Base-by-base conservation (phyloP, 2,888 invertebrate genomes). In the Allygus modestus region DNA sequence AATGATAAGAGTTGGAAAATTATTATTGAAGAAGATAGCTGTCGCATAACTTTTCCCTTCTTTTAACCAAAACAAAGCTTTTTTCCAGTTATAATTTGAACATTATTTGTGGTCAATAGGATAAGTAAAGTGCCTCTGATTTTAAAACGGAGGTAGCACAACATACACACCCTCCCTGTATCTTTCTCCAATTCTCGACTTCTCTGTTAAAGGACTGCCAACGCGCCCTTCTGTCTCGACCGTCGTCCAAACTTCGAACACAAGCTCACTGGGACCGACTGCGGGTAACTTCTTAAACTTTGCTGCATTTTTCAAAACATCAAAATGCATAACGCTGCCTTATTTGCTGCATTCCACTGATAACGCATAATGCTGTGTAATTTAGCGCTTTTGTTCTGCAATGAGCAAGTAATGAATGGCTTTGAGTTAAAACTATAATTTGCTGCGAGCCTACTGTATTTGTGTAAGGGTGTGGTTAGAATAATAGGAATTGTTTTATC, bases 191-290 rank as follows among this genome's bases (percentile, higher is more conserved):
- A 23, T 15, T 43, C 9, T 43, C 37, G 28, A 82, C 46, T 51
- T 54, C 81, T 75, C 12, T 84, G 43, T 85, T 54, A 31, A 84
- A 87, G 87, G 87, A 87, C 51, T 86, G 82, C 54, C 85, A 86
- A 58, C 84, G 86, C 61, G 86, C 58, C 26, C 82, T 87, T 28
- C 84, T 87, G 1, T 31, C 54, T 0, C 86, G 87, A 51, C 85
- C 87, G 26, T 86, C 87, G 20, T 86, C 87, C n/a, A 86, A 85
- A 71, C 86, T 87, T 23, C 86, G 86, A 81, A 87, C 87, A 17
- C 87, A 87, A 83, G 87, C 87, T 31, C 87, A 87, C 75, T 87
- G 87, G 87, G 87, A 87, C 46, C 84, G 87, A 77, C 85, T 87
- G 41, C 86, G 87, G 85, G 87, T 87, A 86, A 81, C 54, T 17